Evolutionary conservation across 1,140 invertebrate genomes (phyloP).

Genomic region (Trialeurodes vaporariorum): DNA sequence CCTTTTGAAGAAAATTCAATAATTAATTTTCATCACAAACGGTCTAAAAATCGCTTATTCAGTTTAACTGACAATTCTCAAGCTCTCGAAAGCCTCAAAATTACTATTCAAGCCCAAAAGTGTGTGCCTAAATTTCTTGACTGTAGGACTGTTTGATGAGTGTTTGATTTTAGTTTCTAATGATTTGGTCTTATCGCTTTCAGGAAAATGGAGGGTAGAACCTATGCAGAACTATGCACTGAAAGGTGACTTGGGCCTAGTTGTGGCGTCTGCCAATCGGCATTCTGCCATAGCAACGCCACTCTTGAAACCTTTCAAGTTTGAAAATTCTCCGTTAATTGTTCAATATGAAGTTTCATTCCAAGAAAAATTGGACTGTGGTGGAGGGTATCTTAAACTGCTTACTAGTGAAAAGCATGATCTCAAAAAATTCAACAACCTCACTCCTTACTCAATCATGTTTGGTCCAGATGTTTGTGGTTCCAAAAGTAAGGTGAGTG

Average conservation of each 20-base stretch:
- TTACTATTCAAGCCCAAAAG: not conserved
- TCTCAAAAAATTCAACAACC: constrained; percentile 80
- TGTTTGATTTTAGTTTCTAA: not conserved
- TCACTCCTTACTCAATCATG: constrained; percentile 97
- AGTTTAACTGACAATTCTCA: not conserved
- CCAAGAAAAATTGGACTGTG: constrained; percentile 96
- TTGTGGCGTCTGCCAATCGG: constrained; percentile 89
- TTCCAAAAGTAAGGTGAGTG: constrained; percentile 77
- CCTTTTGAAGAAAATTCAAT: no score
- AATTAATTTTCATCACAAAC: not conserved
- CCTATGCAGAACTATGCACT: constrained; percentile 59
- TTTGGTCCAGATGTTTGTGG: constrained; percentile 99
- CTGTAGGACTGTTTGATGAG: constrained; percentile 3
- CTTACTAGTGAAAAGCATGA: constrained; percentile 56
- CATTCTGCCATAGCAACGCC: constrained; percentile 88
- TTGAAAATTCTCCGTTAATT: constrained; percentile 70
- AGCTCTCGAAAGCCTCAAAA: not conserved
- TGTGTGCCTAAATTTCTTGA: not conserved
- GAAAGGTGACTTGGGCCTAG: constrained; percentile 73
- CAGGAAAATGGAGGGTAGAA: constrained; percentile 65
- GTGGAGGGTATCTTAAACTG: constrained; percentile 94
- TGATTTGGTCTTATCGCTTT: constrained; percentile 14
- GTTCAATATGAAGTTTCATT: constrained; percentile 86
- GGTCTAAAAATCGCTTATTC: not conserved
- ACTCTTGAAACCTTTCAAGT: constrained; percentile 71